Evolutionary conservation across 2,888 invertebrate genomes (phyloP), one percentile per base, ranked within the genome.

Genomic region (Scelioninae gen. 2): DNA sequence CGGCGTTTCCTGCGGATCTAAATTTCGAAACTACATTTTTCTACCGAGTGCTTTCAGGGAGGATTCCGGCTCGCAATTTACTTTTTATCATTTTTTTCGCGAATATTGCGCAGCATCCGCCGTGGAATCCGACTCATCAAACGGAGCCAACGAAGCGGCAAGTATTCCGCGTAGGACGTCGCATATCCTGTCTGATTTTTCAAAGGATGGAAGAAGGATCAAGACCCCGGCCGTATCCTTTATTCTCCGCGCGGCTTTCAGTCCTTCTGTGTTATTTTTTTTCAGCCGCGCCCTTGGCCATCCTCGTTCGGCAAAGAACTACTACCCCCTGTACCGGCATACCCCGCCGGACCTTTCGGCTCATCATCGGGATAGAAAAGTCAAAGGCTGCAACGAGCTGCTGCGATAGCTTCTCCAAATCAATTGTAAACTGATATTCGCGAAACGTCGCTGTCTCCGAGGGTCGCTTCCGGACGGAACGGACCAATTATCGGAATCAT

Each of bases 121-220:
- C 63, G 53, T 74, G 74, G 76, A 77, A 76, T 77, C 63, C 74
- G 77, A 79, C 78, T 79, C 80, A 77, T 80, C 81, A 80, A 79
- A 80, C 77, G 74, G 64, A 78, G 74, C 70, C 80, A 81, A 77
- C 80, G 77, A 76, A 79, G 80, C 81, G 78, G 79, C 78, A 81
- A 79, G 79, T 79, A 81, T 81, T 77, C 73, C 76, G 73, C 71
- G 76, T 76, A 76, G 60, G 73, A 76, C 73, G 70, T 65, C 73
- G 74, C 75, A 75, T 70, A 70, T 73, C 76, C 73, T 73, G 78
- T 57, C 77, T 79, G 79, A 81, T 80, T 80, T 81, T 79, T 80
- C 80, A 78, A 81, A 81, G 80, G 73, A 68, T 74, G 55, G 68
- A 60, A 68, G 52, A 68, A 72, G n/a, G 61, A 76, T 75, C 69